Evolutionary conservation across 2,113 vertebrate species (phyloP).

Genomic region (Ctenomys sociabilis): DNA sequence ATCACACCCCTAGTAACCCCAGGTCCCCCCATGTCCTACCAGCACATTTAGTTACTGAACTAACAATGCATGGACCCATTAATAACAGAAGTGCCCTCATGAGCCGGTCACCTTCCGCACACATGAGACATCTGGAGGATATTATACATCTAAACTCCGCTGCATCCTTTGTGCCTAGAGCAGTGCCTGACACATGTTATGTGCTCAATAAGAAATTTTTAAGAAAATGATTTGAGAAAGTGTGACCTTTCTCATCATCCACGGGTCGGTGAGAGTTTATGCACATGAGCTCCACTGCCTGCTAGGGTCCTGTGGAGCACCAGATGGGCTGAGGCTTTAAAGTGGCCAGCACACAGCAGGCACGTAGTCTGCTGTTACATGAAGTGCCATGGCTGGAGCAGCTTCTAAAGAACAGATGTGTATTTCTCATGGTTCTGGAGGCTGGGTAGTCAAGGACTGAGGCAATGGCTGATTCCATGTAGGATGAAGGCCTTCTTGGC

Average conservation of each 20-base stretch:
- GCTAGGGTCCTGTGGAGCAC: rapidly evolving
- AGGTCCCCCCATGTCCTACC: neutral
- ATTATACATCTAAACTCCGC: neutral
- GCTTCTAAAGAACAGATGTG: neutral
- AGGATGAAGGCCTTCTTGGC: neutral
- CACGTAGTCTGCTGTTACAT: neutral
- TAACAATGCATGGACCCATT: neutral
- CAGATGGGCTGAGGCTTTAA: neutral
- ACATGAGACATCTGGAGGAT: neutral
- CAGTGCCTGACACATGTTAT: neutral
- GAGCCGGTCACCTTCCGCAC: neutral
- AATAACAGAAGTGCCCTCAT: neutral
- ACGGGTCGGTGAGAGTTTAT: neutral
- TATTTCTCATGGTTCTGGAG: neutral
- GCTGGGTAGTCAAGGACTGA: neutral
- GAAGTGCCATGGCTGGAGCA: neutral
- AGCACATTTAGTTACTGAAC: neutral
- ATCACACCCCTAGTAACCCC: neutral
- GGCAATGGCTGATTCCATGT: neutral
- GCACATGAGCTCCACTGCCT: no score
- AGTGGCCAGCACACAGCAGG: rapidly evolving
- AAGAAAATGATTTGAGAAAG: neutral
- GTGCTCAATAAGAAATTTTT: neutral
- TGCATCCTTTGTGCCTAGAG: neutral
- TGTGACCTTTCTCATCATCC: neutral